phyloP scores from a whole-genome alignment of 2,113 vertebrate genomes.

The Galemys pyrenaicus region DNA sequence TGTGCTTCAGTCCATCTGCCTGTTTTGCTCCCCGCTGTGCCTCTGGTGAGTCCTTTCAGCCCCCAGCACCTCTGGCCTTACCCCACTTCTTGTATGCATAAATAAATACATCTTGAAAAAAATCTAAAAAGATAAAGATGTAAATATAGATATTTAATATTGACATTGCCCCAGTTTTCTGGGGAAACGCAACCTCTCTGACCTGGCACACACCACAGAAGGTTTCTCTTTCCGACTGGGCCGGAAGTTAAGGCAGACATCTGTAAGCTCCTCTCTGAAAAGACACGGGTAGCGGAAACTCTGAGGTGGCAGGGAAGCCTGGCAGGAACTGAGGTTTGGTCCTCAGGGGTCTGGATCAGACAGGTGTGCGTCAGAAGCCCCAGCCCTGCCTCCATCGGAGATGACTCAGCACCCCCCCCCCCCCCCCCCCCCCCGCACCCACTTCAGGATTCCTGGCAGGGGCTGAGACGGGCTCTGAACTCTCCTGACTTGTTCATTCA shows the following conservation, averaged over 20 bases:
- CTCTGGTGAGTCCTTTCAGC: too few relatives aligned
- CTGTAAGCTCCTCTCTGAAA: neutral
- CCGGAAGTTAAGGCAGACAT: slow-evolving; percentile 4
- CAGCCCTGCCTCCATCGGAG: neutral
- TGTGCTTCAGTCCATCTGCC: too few relatives aligned
- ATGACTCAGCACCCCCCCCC: neutral
- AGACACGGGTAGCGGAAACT: neutral
- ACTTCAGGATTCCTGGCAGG: too few relatives aligned
- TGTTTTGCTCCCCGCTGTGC: too few relatives aligned
- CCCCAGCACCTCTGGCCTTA: too few relatives aligned
- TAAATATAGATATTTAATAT: neutral
- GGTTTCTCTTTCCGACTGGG: neutral
- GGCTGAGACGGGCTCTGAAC: neutral
- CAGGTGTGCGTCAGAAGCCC: neutral
- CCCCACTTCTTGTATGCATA: too few relatives aligned
- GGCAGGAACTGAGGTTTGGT: neutral
- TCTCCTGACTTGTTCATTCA: neutral
- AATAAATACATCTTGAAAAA: too few relatives aligned
- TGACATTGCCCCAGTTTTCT: neutral
- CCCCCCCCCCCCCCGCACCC: neutral
- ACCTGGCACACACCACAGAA: neutral
- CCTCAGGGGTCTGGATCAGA: neutral
- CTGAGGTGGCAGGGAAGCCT: rapidly evolving
- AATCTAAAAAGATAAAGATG: neutral
- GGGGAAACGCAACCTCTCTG: neutral